Evolutionary conservation across 1,140 invertebrate genomes (phyloP), one percentile per base, ranked within the genome.

Genomic region (Cydia amplana): DNA sequence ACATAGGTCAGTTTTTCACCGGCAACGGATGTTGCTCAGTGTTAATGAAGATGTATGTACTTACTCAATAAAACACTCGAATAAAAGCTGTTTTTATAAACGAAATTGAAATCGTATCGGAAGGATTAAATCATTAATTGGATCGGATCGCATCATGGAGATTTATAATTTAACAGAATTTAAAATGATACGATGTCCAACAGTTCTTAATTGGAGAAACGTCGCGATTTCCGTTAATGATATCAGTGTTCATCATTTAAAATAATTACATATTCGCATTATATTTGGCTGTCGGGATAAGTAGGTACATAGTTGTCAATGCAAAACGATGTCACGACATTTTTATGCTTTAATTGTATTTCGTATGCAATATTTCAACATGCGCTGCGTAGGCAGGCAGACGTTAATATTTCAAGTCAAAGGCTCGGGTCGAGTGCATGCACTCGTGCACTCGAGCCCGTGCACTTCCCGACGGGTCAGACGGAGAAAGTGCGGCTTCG

Each of bases 61-160:
- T 55, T 60, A 60, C 2, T 23, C 7, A 60, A 60, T 60, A n/a
- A 60, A 60, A 80, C 79, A 79, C 73, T 78, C 82, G 86, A 89
- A 88, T 81, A 87, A 86, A 88, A 87, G 84, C 80, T 79, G 80
- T 84, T 84, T 80, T 79, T 78, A 82, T 81, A 82, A 83, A 79
- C 80, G 85, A 85, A 89, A 89, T 88, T 88, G 84, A 87, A 86
- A 88, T 83, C 83, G 83, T 79, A 73, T 73, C 74, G 78, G 74
- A 79, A 76, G 86, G 86, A 89, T 89, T 88, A 87, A 36, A 88
- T 89, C 85, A 85, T 88, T 87, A 89, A 91, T 89, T 91, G 85
- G 84, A 88, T 87, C 82, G 85, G 84, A 89, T 87, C 82, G 85
- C 83, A 88, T 76, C 83, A 83, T 80, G 81, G 79, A 82, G 72